Percentiles rank a stretch among this genome's conserved stretches.
Evolutionary conservation across 2,888 invertebrate species (phyloP).

Genomic region (Nematopogon swammerdamellus): DNA sequence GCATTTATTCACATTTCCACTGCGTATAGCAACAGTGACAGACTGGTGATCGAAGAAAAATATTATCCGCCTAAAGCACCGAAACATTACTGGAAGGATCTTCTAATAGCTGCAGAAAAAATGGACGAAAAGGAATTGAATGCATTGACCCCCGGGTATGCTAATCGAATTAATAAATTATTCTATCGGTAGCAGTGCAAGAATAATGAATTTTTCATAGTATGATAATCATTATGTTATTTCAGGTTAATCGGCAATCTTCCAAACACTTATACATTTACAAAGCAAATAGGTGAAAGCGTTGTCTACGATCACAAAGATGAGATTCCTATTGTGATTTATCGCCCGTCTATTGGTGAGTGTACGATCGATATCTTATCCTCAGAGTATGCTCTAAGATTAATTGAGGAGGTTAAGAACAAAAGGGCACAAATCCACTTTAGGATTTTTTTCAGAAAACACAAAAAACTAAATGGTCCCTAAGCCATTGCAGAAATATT

Average conservation of each 20-base stretch:
- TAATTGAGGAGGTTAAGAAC: too few relatives aligned
- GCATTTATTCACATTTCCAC: slow-evolving; percentile 27
- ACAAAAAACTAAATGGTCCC: too few relatives aligned
- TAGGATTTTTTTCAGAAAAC: too few relatives aligned
- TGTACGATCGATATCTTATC: too few relatives aligned
- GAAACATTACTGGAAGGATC: slow-evolving; percentile 17
- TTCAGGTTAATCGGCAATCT: slow-evolving; percentile 15
- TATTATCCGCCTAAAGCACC: slow-evolving; percentile 24
- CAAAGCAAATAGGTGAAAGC: slow-evolving; percentile 21
- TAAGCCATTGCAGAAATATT: too few relatives aligned
- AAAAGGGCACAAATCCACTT: too few relatives aligned
- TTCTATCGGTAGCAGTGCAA: too few relatives aligned
- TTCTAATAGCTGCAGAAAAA: slow-evolving; percentile 12
- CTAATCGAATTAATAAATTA: background rate
- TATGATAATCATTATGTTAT: slow-evolving; percentile 1
- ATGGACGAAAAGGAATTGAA: slow-evolving; percentile 10
- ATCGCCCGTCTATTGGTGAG: slow-evolving; percentile 22
- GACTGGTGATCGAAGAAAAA: slow-evolving; percentile 19
- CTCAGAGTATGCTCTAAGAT: too few relatives aligned
- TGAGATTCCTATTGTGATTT: slow-evolving; percentile 16
- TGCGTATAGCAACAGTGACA: slow-evolving; percentile 21
- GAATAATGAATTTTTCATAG: background rate
- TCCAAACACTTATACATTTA: slow-evolving; percentile 22
- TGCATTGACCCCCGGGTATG: background rate
- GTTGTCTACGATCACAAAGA: slow-evolving; percentile 15